Base-by-base conservation (phyloP, 2,888 invertebrate species). In the Poecilus cupreus region DNA sequence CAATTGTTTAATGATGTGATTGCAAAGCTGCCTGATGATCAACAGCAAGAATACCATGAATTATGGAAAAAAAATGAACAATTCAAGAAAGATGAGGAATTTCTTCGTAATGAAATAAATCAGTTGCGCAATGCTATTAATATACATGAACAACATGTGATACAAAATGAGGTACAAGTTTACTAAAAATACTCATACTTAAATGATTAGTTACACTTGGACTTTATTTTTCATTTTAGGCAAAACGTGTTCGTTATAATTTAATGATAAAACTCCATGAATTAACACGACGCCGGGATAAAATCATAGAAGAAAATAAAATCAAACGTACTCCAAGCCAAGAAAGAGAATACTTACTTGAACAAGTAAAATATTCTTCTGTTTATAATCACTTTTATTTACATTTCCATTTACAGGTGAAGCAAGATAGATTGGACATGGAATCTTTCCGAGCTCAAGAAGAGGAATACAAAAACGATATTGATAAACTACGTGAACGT, bases 361-460 rank as follows among this genome's bases (percentile, higher is more conserved):
- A 85, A 74, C 85, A 86, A 82, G 86, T 85, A 78, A 82, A 51
- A 32, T 32, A 32, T 51, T 51, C 6, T 18, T 18, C 3, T 18
- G 2, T 13, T 24, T 26, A 46, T 72, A 11, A 11, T 8, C 5
- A 26, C 11, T 32, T 8, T 20, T 43, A 64, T 16, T 46, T 46
- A 20, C 20, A 16, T 54, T 39, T 68, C 43, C 20, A 49, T 60
- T 24, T 81, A 26, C 49, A 85, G 85, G 84, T 86, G 1, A 86
- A 85, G 82, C 84, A 85, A 54, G 85, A 86, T 64, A 85, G 86
- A 81, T 75, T 83, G 18, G 86, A 86, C 82, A 86, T 85, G 10
- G 86, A 86, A 75, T 83, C 85, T 5, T 83, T 86, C 26, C 57
- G 46, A 24, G 24, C 64, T 18, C 81, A 81, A 81, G 43, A 75